Base-by-base conservation (phyloP, 2,113 vertebrate genomes). In the Australoheros scitulus region DNA sequence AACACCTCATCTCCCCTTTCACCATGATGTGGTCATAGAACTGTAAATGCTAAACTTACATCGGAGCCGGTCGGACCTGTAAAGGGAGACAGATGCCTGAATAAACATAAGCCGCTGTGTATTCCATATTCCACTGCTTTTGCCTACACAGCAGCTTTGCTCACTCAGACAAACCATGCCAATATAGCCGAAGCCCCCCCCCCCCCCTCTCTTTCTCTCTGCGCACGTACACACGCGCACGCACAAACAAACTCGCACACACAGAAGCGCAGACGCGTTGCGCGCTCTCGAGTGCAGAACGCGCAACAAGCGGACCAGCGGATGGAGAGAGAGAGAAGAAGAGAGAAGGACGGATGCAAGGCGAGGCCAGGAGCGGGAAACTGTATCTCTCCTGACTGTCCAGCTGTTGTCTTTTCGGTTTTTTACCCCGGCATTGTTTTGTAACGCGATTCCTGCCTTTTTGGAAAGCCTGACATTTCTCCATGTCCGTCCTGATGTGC, bases 271-370 rank as follows among this genome's bases (percentile, higher is more conserved):
- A 65, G 82, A 70, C 80, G 75, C 64, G 77, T 85, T 81, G 92
- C 94, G 91, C 92, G 93, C 85, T 90, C 91, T 81, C 91, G 92
- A 84, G 81, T 76, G 80, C 89, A 92, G 93, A 79, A 88, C 90
- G 91, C 88, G 92, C 94, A 94, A 94, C 94, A 94, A 95, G 94
- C 92, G 89, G 90, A 88, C 77, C 70, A 88, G 91, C 57, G 88
- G 89, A 90, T 76, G 77, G 88, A 89, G 84, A 83, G 87, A 87
- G 34, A 34, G 36, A 38, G 86, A 79, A 80, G 79, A 89, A 38
- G 59, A 90, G 84, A 81, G 77, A 86, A 75, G 84, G 85, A 90
- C 91, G 91, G 91, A 92, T 92, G 86, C 87, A 88, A 93, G 91
- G 93, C 93, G 91, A 93, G 90, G 92, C 91, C 84, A 91, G 81